A percentile compares a stretch with the other conserved stretches of the same genome.
Evolutionary conservation across 2,888 invertebrate species (phyloP).

Genomic region (Ormyrus labotus): DNA sequence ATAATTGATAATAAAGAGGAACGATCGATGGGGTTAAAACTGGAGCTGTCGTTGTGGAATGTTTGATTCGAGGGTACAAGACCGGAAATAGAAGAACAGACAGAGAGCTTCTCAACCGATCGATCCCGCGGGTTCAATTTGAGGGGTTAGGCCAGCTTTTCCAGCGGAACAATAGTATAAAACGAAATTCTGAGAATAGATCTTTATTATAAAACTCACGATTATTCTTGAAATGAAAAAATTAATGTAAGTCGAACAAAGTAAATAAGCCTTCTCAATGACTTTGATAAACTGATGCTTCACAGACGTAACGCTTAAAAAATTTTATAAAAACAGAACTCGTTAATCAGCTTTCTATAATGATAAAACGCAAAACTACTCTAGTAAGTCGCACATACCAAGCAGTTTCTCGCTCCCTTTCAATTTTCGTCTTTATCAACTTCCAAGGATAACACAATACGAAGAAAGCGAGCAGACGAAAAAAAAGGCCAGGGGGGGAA

Average conservation of each 20-base stretch:
- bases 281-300: too few species aligned
- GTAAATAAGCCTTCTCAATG: too few species aligned
- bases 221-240: too few species aligned
- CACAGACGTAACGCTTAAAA: too few species aligned
- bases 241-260: too few species aligned
- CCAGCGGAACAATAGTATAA: too few species aligned
- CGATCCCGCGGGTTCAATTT: slow-evolving; percentile 52
- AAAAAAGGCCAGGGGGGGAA: neutral
- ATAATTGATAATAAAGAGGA: slow-evolving; percentile 40
- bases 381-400: too few species aligned
- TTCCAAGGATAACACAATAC: neutral
- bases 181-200: too few species aligned
- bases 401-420: neutral
- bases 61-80: slow-evolving; percentile 19
- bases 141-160: neutral
- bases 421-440: slow-evolving; percentile 1
- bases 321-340: too few species aligned
- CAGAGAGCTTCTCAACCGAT: slow-evolving; percentile 7
- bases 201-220: too few species aligned
- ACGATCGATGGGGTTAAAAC: slow-evolving; percentile 16
- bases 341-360: too few species aligned
- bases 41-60: slow-evolving; percentile 14
- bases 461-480: neutral
- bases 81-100: slow-evolving; percentile 46
- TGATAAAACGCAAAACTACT: too few species aligned